Percentiles rank a stretch among this genome's conserved stretches.
phyloP scores from a whole-genome alignment of 2,797 vertebrate species.

The Gila robusta region DNA sequence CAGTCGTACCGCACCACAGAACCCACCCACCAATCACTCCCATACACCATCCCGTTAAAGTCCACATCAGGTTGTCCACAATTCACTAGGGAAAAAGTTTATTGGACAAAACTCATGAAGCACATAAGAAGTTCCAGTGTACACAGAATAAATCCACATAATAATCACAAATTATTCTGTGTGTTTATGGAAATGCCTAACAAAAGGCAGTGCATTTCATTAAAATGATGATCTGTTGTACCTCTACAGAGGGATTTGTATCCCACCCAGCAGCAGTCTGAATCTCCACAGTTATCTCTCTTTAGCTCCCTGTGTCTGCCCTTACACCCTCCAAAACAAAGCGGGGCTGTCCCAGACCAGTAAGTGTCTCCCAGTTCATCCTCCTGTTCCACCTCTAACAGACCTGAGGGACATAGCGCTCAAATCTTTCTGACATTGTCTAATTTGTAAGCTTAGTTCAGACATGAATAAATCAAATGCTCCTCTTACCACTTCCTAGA shows the following conservation, averaged over 20 bases:
- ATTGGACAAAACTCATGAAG: not conserved
- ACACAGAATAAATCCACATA: not conserved
- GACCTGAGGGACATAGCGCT: conserved; percentile 62
- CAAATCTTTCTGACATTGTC: not conserved
- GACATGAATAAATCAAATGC: not conserved
- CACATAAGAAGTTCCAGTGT: not conserved
- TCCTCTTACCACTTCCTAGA: conserved; percentile 75
- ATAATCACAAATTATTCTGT: not conserved
- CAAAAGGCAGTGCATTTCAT: not conserved
- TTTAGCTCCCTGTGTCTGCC: conserved; percentile 82
- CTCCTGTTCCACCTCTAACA: conserved; percentile 66
- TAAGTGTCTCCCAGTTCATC: conserved; percentile 75
- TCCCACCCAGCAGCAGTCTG: conserved; percentile 87
- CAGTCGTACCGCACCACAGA: conserved; percentile 84
- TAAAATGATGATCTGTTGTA: conserved; percentile 52
- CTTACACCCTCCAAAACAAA: conserved; percentile 84
- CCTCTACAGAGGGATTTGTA: conserved; percentile 87
- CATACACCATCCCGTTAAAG: conserved; percentile 76
- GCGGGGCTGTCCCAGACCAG: conserved; percentile 84
- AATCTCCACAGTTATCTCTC: conserved; percentile 84
- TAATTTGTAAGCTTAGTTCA: not conserved
- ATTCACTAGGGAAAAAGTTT: conserved; percentile 76
- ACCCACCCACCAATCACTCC: conserved; percentile 88
- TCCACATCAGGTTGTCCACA: conserved; percentile 85
- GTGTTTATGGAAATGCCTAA: not conserved